Evolutionary conservation across 2,797 vertebrate genomes (phyloP).

Genomic region (Arnoldichthys spilopterus): DNA sequence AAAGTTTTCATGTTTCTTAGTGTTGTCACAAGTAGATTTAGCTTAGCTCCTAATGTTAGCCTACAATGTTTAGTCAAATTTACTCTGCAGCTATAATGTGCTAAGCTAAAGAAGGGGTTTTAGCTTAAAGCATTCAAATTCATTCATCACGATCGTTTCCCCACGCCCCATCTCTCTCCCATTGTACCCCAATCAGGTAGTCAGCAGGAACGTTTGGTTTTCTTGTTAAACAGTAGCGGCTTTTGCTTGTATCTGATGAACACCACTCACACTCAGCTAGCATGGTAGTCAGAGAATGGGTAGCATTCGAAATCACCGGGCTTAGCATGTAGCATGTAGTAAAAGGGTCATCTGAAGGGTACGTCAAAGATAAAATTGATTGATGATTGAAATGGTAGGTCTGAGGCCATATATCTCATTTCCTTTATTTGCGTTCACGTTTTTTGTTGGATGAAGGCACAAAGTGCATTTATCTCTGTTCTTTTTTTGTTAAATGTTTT

Average conservation of each 20-base stretch:
- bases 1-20: background rate
- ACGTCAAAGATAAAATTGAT: background rate
- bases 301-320: too few relatives aligned
- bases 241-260: background rate
- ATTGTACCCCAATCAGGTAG: background rate
- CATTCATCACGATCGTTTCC: background rate
- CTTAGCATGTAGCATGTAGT: too few relatives aligned
- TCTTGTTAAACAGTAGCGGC: background rate
- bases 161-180: background rate
- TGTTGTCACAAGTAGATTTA: background rate
- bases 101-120: slow-evolving; percentile 1
- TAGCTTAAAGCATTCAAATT: slow-evolving; percentile 9
- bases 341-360: too few relatives aligned
- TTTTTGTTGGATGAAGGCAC: slow-evolving; percentile 44
- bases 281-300: too few relatives aligned
- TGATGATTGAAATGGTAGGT: background rate
- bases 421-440: slow-evolving; percentile 42
- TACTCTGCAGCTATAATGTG: background rate
- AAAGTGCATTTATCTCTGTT: slow-evolving; percentile 34
- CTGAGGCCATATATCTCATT: slow-evolving; percentile 32
- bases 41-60: background rate
- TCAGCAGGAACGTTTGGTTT: background rate
- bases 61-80: background rate
- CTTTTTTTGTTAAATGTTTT: slow-evolving; percentile 15
- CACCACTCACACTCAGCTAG: background rate